Evolutionary conservation across 2,888 invertebrate species (phyloP).

Genomic region (Aphidoletes aphidimyza): DNA sequence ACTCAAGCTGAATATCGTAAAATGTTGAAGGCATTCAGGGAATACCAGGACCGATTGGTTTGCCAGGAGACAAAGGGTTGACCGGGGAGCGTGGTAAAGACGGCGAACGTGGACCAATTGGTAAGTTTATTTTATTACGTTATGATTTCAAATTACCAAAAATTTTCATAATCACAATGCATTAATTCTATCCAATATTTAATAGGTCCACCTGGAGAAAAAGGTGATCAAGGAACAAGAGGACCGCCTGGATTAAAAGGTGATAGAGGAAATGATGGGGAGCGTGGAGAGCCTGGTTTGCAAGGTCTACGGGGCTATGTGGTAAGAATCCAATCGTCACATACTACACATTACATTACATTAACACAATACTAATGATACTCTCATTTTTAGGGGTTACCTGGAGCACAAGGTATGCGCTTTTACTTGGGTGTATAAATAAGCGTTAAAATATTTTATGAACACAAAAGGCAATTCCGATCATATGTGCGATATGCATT

Average conservation of each 20-base stretch:
- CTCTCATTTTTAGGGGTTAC: background rate
- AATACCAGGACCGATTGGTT: constrained; percentile 75
- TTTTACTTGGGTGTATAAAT: too few relatives aligned
- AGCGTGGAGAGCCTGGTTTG: constrained; percentile 80
- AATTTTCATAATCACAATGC: background rate
- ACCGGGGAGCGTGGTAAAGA: constrained; percentile 82
- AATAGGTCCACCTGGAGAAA: constrained; percentile 78
- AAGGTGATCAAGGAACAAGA: constrained; percentile 78
- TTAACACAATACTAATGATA: background rate
- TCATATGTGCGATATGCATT: too few relatives aligned
- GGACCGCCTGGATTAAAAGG: constrained; percentile 79
- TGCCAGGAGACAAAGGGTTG: constrained; percentile 63
- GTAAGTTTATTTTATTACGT: too few relatives aligned
- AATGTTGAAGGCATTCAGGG: constrained; percentile 64
- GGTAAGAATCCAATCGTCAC: constrained; percentile 66
- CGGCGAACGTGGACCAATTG: constrained; percentile 66
- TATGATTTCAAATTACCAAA: too few relatives aligned
- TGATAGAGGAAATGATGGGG: constrained; percentile 80
- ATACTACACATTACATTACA: background rate
- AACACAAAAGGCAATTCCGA: too few relatives aligned
- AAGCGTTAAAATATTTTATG: too few relatives aligned
- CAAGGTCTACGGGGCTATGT: constrained; percentile 84
- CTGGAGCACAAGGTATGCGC: background rate
- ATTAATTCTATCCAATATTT: too few relatives aligned
- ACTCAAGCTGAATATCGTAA: too few relatives aligned